These are phyloP conservation scores for Salvelinus fontinalis DNA, from an alignment of 2,113 vertebrate species.

Conservation along the genomic window DNA sequence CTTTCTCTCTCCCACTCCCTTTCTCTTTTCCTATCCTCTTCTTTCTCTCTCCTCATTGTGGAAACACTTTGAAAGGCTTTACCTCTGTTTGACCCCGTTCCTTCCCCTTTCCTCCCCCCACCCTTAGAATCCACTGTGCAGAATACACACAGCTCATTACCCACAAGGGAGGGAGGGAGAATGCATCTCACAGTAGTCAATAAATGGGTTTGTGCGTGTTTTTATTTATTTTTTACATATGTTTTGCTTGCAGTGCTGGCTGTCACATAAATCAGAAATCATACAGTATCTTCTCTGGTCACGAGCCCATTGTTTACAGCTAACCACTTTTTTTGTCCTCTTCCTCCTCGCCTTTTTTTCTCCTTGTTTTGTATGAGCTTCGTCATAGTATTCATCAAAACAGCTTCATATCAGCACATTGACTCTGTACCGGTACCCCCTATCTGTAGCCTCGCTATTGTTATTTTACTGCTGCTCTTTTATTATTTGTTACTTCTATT, in stretches of 20 bases:
- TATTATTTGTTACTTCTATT: no score
- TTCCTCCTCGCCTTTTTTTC: neutral
- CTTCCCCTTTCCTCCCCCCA: constrained; percentile 9
- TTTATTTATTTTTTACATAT: neutral
- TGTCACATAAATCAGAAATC: neutral
- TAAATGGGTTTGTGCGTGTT: neutral
- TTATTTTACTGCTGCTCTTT: no score
- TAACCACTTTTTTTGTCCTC: neutral
- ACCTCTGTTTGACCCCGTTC: constrained; percentile 69
- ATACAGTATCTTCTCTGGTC: neutral
- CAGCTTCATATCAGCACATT: neutral
- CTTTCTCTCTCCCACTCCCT: constrained; percentile 9
- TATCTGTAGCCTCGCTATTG: no score
- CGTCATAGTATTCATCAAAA: neutral
- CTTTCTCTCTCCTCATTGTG: constrained; percentile 51
- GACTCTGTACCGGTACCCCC: no score
- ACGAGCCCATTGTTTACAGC: neutral
- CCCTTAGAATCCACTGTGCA: neutral
- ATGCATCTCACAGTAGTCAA: constrained; percentile 7
- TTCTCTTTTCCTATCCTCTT: constrained; percentile 1
- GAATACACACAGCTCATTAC: constrained; percentile 25
- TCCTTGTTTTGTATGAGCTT: no score
- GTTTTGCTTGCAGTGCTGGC: no score
- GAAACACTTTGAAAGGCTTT: constrained; percentile 55
- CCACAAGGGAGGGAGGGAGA: constrained; percentile 13